phyloP scores from a whole-genome alignment of 1,140 invertebrate species.

The Eciton burchellii region DNA sequence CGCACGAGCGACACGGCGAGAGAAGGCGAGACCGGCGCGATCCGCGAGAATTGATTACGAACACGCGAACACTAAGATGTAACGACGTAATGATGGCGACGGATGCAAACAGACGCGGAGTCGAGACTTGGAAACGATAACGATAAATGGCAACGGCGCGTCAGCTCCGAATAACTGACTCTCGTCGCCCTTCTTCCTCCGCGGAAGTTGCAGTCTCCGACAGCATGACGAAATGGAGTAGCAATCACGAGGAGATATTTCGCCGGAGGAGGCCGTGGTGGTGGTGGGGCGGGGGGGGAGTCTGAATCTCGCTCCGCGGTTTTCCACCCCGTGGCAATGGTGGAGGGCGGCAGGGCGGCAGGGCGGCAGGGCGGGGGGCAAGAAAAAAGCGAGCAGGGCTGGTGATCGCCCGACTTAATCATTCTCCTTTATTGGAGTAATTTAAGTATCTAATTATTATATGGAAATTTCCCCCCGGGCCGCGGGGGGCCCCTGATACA shows the following conservation, averaged over 20 bases:
- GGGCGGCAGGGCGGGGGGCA: too few species aligned
- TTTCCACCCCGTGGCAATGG: constrained; percentile 2
- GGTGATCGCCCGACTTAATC: constrained; percentile 72
- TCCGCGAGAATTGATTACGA: too few species aligned
- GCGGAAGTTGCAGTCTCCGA: constrained; percentile 17
- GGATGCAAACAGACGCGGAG: too few species aligned
- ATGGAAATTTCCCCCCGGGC: constrained; percentile 77
- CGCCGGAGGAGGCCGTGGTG: constrained; percentile 9
- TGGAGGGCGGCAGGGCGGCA: too few species aligned
- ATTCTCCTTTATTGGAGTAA: constrained; percentile 79
- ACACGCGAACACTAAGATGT: too few species aligned
- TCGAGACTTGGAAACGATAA: too few species aligned
- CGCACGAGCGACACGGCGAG: too few species aligned
- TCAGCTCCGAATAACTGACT: too few species aligned
- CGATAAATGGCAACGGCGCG: too few species aligned
- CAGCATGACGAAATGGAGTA: constrained; percentile 39
- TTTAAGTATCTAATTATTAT: constrained; percentile 80
- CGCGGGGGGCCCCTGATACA: constrained; percentile 61
- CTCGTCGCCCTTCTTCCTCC: background rate
- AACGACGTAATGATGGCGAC: too few species aligned
- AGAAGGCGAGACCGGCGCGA: too few species aligned
- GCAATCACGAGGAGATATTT: constrained; percentile 43
- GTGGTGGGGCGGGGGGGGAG: too few species aligned
- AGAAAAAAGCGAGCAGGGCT: constrained; percentile 33
- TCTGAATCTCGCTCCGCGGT: constrained; percentile 18